Evolutionary conservation across 2,113 vertebrate species (phyloP), one percentile per base, ranked within the genome.

Genomic region (Notothenia rossii): DNA sequence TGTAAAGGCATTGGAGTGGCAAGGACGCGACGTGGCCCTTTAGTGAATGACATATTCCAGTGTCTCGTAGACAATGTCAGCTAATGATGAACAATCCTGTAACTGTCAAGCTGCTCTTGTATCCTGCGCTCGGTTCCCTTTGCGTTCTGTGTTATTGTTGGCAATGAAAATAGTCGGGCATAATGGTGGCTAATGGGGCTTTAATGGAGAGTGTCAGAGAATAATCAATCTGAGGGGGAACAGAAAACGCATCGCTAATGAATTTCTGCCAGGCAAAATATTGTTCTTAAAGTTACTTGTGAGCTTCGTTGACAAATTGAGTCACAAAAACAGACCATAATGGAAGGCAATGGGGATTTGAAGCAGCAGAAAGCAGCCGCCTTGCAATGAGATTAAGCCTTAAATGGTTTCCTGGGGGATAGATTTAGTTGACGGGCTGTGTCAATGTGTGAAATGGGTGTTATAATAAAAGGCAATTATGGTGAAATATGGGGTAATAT

Each of bases 161-260:
- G 83, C 83, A 72, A 73, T 84, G 87, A 86, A 89, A 88, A 92
- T 75, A 87, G 82, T 55, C 67, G 55, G 40, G 72, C 76, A 80
- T 94, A 91, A 93, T 91, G 82, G 82, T n/a, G 67, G 86, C 84
- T 93, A 94, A 94, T 92, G 90, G 88, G 73, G 59, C 85, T 89
- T 89, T 93, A 92, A 93, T 93, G 86, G 84, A 87, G 86, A 90
- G 86, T 88, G 91, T 84, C 88, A 80, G 71, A 63, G 85, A 90
- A 86, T 81, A 89, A 93, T 92, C 79, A 87, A 90, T 92, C 87
- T 86, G 67, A 83, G 75, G 36, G 36, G 36, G 36, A 87, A 87
- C 63, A 88, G 58, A 62, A 89, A 83, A 69, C 17, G 51, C 83
- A 75, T 64, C 51, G 18, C 22, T 85, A 91, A 91, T 87, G 81